Percentiles rank a stretch among this genome's conserved stretches.
Evolutionary conservation across 2,888 invertebrate species (phyloP).

Genomic region (Cyaniris semiargus): DNA sequence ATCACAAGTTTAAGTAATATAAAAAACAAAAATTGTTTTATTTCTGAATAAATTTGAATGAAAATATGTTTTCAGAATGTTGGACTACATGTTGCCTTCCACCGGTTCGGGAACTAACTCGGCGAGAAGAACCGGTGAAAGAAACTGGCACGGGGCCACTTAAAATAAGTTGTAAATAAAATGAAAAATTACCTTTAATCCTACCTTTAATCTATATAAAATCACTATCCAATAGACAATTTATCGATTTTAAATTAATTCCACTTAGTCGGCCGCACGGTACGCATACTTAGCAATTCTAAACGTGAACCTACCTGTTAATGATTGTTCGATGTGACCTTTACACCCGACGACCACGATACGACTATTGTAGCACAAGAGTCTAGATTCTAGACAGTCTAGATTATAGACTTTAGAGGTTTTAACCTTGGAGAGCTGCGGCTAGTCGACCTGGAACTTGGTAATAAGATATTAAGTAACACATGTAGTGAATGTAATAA

Average conservation of each 20-base stretch:
- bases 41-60: no score
- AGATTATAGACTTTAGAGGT: not conserved
- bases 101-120: no score
- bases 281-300: constrained; percentile 14
- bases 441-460: not conserved
- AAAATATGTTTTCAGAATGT: no score
- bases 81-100: no score
- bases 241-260: constrained; percentile 2
- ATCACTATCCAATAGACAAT: not conserved
- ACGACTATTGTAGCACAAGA: not conserved
- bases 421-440: not conserved
- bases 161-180: not conserved
- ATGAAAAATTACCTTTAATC: not conserved
- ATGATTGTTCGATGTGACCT: not conserved
- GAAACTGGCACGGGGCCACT: no score
- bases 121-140: no score
- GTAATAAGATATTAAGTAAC: not conserved
- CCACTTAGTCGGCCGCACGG: not conserved
- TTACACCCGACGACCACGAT: not conserved
- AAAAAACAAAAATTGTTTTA: no score
- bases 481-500: not conserved
- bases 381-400: not conserved
- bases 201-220: not conserved
- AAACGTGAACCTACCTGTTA: not conserved
- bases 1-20: not conserved